These are phyloP conservation scores for Zapus hudsonius DNA, from an alignment of 2,113 vertebrate genomes.

Conservation along the genomic window DNA sequence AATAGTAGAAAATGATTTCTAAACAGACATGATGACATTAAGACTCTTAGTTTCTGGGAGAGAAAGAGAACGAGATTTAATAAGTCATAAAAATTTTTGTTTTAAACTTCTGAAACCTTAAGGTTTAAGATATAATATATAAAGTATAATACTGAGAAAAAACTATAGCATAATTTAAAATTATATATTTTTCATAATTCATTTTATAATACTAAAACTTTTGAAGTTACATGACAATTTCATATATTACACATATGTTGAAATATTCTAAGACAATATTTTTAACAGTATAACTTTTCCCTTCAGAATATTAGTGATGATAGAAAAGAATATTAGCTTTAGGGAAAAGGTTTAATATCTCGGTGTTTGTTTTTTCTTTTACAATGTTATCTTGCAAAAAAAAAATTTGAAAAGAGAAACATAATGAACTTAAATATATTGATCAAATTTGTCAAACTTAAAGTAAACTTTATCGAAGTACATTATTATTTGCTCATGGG, in stretches of 20 bases:
- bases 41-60: background rate
- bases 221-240: conserved; percentile 43
- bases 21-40: background rate
- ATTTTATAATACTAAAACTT: conserved; percentile 41
- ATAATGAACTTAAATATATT: conserved; percentile 31
- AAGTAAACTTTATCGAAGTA: conserved; percentile 26
- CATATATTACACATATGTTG: background rate
- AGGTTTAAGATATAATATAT: background rate
- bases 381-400: background rate
- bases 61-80: background rate
- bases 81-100: conserved; percentile 5
- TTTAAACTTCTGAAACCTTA: conserved; percentile 40
- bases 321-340: background rate
- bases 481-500: background rate
- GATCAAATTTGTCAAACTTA: conserved; percentile 23
- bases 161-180: conserved; percentile 38
- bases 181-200: conserved; percentile 22
- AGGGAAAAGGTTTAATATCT: conserved; percentile 5
- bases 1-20: conserved; percentile 18
- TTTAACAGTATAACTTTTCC: conserved; percentile 24
- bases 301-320: background rate
- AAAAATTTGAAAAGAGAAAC: conserved; percentile 35
- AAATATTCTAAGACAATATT: conserved; percentile 21
- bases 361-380: background rate
- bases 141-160: background rate